Percentiles rank a stretch among this genome's conserved stretches.
Conservation (phyloP, 2,888 invertebrate species). For the Euplagia quadripunctaria region DNA sequence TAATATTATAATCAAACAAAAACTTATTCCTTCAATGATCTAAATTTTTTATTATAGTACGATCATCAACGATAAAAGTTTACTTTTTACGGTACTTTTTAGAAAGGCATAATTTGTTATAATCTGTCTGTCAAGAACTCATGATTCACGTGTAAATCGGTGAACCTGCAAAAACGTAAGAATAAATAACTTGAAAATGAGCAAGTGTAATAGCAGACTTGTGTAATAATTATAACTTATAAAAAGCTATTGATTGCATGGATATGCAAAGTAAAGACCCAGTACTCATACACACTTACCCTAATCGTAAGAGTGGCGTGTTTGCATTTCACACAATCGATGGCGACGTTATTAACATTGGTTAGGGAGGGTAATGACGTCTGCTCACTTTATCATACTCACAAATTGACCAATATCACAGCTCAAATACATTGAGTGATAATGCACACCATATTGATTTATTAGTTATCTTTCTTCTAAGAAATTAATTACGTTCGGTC, state of each 20-base stretch:
- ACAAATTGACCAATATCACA: constrained; percentile 56
- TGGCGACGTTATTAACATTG: not conserved
- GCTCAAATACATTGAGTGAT: constrained; percentile 59
- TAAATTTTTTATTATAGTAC: not conserved
- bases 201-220: not conserved
- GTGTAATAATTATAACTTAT: not conserved
- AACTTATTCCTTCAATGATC: not conserved
- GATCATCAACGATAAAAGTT: not conserved
- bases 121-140: not conserved
- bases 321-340: not conserved
- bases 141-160: not conserved
- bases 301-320: not conserved
- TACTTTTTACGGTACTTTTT: no score
- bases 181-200: not conserved
- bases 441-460: constrained; percentile 58
- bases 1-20: not conserved
- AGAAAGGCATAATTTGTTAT: not conserved
- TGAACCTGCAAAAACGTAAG: not conserved
- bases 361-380: constrained; percentile 25
- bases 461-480: constrained; percentile 60
- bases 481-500: constrained; percentile 57
- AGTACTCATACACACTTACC: not conserved
- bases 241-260: not conserved
- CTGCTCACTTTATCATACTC: constrained; percentile 51
- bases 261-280: not conserved